Evolutionary conservation across 2,113 vertebrate species (phyloP).

Genomic region (Nematolebias whitei): DNA sequence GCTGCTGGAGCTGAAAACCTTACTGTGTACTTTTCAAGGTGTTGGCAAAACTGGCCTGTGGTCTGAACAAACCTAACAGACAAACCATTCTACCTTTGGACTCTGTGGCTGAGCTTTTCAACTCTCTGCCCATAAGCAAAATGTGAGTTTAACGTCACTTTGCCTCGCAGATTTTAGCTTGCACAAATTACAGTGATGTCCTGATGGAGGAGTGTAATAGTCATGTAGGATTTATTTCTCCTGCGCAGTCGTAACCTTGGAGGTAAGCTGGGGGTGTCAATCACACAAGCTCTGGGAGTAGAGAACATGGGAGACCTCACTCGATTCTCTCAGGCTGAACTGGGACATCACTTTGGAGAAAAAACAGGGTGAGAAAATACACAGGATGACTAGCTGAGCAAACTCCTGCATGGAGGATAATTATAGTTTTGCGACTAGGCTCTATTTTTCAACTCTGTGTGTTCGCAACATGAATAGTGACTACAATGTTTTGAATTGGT

Average conservation of each 20-base stretch:
- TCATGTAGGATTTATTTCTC: background rate
- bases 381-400: background rate
- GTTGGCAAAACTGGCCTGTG: constrained; percentile 92
- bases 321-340: constrained; percentile 83
- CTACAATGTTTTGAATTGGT: too few species aligned
- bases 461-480: too few species aligned
- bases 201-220: background rate
- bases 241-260: constrained; percentile 87
- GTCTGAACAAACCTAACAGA: constrained; percentile 94
- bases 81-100: constrained; percentile 88
- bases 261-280: constrained; percentile 90
- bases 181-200: background rate
- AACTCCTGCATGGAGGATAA: background rate
- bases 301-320: constrained; percentile 91
- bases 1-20: background rate
- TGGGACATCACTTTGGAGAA: constrained; percentile 90
- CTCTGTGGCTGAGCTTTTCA: constrained; percentile 89
- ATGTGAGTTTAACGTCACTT: constrained; percentile 84
- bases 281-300: constrained; percentile 83
- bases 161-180: background rate
- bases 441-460: too few species aligned
- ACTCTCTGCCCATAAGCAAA: constrained; percentile 84
- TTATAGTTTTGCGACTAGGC: background rate
- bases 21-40: constrained; percentile 74
- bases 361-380: constrained; percentile 88